Evolutionary conservation across 2,113 vertebrate species (phyloP), one percentile per base, ranked within the genome.

Genomic region (Psettodes erumei): DNA sequence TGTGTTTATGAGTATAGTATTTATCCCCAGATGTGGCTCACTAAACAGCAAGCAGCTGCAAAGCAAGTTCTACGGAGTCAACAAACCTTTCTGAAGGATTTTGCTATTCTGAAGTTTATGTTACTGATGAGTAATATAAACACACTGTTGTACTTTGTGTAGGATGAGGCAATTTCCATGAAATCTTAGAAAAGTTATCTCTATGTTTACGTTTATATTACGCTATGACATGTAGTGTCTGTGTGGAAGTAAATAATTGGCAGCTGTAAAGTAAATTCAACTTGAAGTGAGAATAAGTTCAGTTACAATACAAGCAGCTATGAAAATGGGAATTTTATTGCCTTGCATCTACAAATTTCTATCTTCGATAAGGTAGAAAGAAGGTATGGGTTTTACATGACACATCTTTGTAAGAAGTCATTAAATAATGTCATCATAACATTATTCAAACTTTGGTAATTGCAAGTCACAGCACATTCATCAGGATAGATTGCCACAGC

Each of bases 21-120:
- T 83, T 75, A 72, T 65, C 43, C 13, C 32, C 58, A 28, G 27
- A 23, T 15, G 19, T 0, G 2, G 60, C 6, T 55, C 40, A 21
- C 38, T 64, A 70, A 84, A 86, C 76, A 81, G 48, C 37, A 50
- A 48, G 45, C 85, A 88, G 83, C 81, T 88, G 88, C 40, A 75
- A 43, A 79, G 69, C 64, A 38, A 40, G 42, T 21, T 27, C 6
- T 27, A 38, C 37, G 1, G 27, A 21, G 45, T 75, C 74, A 88
- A 79, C 71, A 88, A 55, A 83, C 51, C 56, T 25, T n/a, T 78
- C 27, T 47, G 4, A 62, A 53, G 64, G 38, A 40, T 47, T 63
- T 48, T 11, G 40, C 37, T 61, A 54, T 79, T 82, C 45, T 21
- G 2, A 62, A 38, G 56, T 89, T 87, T 82, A 79, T 28, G 47